Base-by-base conservation (phyloP, 2,888 invertebrate genomes). In the Sarcophaga caerulescens region DNA sequence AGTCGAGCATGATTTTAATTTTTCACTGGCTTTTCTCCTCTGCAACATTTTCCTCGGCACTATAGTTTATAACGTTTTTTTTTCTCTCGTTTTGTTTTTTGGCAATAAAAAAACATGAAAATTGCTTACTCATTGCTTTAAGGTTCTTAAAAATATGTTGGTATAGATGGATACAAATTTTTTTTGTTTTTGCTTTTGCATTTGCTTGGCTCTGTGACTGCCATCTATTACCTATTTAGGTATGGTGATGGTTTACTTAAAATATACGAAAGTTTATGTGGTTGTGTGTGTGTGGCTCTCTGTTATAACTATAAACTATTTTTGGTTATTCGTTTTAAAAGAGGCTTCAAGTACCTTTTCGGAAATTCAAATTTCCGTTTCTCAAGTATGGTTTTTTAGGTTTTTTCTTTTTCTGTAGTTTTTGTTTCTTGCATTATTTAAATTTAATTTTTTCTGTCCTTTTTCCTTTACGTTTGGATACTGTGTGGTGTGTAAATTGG, bases 311-410 rank as follows among this genome's bases (percentile, higher is more conserved):
- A 84, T 70, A 74, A 81, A 85, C 85, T 81, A 85, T 81, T 82
- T 73, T 75, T 78, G 35, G 68, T 78, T 80, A 47, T 63, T 75
- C 73, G 63, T 71, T 86, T 65, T 52, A 52, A 69, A 80, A 82
- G 75, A 82, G 82, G 80, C 85, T 88, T 86, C 86, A 88, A 92
- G 92, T 91, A 90, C 89, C 92, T 92, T 92, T 91, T 92, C 92
- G 92, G 92, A 92, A 92, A 92, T 92, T 92, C 92, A 92, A 92
- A 92, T 92, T 92, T 92, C 92, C 92, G 92, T 90, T 92, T 87
- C 83, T 84, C 90, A 90, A 92, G 90, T 90, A 91, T 91, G 59
- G 23, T 85, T 59, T n/a, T n/a, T n/a, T n/a, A n/a, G n/a, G n/a
- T n/a, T n/a, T n/a, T n/a, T n/a, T n/a, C n/a, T n/a, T n/a, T n/a